A percentile compares a stretch with the other conserved stretches of the same genome.
phyloP scores from a whole-genome alignment of 1,140 invertebrate genomes.

The Nephila pilipes region DNA sequence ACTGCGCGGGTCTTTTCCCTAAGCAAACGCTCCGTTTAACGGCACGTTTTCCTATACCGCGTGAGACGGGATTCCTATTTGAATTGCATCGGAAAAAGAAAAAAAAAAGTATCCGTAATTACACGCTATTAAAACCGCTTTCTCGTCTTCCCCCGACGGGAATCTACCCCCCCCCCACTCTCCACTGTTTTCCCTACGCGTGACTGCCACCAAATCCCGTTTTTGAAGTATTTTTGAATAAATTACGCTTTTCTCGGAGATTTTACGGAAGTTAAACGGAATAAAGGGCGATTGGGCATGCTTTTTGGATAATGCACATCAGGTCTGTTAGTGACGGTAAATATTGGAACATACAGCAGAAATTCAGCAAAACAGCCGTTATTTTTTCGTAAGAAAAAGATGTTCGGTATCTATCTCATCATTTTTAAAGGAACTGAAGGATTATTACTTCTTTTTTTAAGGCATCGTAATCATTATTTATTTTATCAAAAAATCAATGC shows the following conservation, averaged over 20 bases:
- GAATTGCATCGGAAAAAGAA: slow-evolving; percentile 26
- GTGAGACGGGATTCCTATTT: slow-evolving; percentile 15
- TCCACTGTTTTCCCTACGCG: neutral
- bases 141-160: neutral
- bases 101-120: neutral
- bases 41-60: slow-evolving; percentile 4
- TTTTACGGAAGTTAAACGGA: neutral
- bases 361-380: neutral
- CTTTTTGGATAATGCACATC: neutral
- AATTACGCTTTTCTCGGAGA: slow-evolving; percentile 8
- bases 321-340: neutral
- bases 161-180: too few species aligned
- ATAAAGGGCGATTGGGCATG: slow-evolving; percentile 3
- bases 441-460: neutral
- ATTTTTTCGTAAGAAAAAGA: too few species aligned
- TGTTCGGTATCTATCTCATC: neutral
- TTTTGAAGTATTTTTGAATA: slow-evolving; percentile 18
- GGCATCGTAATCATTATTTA: neutral
- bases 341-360: neutral
- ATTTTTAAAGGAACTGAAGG: neutral
- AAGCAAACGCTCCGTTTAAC: slow-evolving; percentile 12
- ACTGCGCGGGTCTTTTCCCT: neutral
- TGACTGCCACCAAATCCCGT: neutral
- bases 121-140: slow-evolving; percentile 32
- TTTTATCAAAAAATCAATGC: neutral